Evolutionary conservation across 2,888 invertebrate species (phyloP).

Genomic region (Lamproptera curius): DNA sequence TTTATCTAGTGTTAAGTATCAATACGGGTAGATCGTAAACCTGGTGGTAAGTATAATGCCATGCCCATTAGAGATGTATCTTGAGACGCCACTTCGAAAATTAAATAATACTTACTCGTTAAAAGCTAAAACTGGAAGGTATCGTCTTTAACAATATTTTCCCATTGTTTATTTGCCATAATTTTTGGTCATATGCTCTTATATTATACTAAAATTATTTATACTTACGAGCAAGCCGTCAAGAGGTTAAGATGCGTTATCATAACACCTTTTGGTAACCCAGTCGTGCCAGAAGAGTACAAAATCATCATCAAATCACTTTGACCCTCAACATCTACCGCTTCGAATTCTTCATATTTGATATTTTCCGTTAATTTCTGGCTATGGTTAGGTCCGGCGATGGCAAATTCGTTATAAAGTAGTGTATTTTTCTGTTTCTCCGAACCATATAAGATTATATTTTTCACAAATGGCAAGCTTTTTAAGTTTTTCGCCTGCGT

Average conservation of each 20-base stretch:
- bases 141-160: neutral
- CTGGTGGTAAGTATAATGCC: too few species aligned
- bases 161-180: neutral
- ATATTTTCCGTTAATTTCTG: constrained; percentile 33
- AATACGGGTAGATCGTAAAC: too few species aligned
- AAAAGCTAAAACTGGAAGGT: too few species aligned
- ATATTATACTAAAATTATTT: neutral
- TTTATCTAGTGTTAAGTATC: too few species aligned
- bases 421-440: constrained; percentile 33
- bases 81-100: too few species aligned
- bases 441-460: constrained; percentile 45
- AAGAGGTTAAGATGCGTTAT: constrained; percentile 50
- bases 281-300: constrained; percentile 65
- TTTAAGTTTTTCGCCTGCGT: constrained; percentile 36
- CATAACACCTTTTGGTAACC: constrained; percentile 61
- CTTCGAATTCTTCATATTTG: constrained; percentile 40
- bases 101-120: too few species aligned
- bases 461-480: constrained; percentile 34
- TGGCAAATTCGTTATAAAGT: constrained; percentile 41
- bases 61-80: too few species aligned
- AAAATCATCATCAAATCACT: constrained; percentile 45
- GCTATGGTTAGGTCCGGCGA: constrained; percentile 20
- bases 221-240: constrained; percentile 42
- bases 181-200: neutral
- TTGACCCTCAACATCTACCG: constrained; percentile 44